Evolutionary conservation across 2,113 vertebrate species (phyloP), one percentile per base, ranked within the genome.

Genomic region (Barnardius zonarius): DNA sequence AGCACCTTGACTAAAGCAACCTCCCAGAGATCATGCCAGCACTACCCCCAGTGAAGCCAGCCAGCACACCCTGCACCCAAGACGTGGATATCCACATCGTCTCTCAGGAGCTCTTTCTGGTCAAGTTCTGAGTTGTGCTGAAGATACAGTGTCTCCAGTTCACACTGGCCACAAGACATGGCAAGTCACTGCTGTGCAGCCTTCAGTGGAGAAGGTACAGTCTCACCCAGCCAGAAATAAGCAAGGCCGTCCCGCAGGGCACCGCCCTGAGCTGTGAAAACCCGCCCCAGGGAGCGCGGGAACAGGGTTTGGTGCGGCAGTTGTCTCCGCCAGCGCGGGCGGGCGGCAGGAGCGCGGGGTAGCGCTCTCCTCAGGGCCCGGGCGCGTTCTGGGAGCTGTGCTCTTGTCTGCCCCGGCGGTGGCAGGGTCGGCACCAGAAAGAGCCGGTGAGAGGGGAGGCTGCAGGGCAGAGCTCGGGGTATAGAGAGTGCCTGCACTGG

Each of bases 131-230:
- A 41, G 31, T 23, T 13, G 11, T 52, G 25, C 46, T 46, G 33
- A 86, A 39, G 30, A 41, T 35, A 44, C 30, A 18, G 4, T 30
- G 6, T 77, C 51, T 61, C 31, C 46, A 67, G 28, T 28, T 54
- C 12, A 27, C 0, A 1, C 1, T 78, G 66, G 11, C 28, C 19
- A 61, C 39, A 54, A 66, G 23, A 24, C 17, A 6, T 4, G 13
- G 27, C 51, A 51, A 0, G 0, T 69, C 37, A 23, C 35, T 43
- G 64, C n/a, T 33, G 15, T 0, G 2, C 11, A 49, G 31, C 31
- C 31, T 72, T 61, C 57, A 33, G 19, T 30, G 35, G 27, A 83
- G 59, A 77, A 86, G 18, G 25, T 66, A 27, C n/a, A 54, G 37
- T 37, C 37, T 37, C 16, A 18, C 9, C 7, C 27, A 48, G 10